Conservation (phyloP, 2,113 vertebrate genomes). For the Sarotherodon lohbergeri region DNA sequence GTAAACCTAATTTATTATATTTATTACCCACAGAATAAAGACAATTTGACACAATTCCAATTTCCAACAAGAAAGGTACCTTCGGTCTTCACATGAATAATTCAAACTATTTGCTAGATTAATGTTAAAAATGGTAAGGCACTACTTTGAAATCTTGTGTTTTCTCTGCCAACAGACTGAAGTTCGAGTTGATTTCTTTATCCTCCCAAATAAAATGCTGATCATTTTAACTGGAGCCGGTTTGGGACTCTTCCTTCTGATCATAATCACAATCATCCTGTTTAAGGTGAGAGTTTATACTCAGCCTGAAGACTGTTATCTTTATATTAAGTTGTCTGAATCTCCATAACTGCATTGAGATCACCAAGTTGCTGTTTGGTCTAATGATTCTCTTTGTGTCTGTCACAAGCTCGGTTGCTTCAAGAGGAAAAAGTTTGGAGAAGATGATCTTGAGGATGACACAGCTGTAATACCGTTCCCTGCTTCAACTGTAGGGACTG, state of each 20-base stretch:
- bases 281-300: constrained; percentile 42
- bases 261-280: constrained; percentile 54
- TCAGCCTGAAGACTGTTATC: neutral
- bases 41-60: neutral
- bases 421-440: constrained; percentile 31
- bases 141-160: neutral
- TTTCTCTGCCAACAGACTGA: constrained; percentile 14
- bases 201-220: neutral
- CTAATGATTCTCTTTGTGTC: neutral
- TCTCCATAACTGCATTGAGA: neutral
- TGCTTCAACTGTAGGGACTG: accelerated
- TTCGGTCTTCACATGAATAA: neutral
- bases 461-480: neutral
- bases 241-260: constrained; percentile 46
- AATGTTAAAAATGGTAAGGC: neutral
- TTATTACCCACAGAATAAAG: neutral
- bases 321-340: neutral
- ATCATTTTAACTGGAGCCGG: constrained; percentile 40
- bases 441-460: neutral
- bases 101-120: neutral
- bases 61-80: constrained; percentile 5
- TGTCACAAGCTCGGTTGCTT: constrained; percentile 54
- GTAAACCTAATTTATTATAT: neutral
- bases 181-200: constrained; percentile 43
- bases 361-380: neutral